Conservation (phyloP, 1,140 invertebrate species). For the Drosophila subpulchrella region DNA sequence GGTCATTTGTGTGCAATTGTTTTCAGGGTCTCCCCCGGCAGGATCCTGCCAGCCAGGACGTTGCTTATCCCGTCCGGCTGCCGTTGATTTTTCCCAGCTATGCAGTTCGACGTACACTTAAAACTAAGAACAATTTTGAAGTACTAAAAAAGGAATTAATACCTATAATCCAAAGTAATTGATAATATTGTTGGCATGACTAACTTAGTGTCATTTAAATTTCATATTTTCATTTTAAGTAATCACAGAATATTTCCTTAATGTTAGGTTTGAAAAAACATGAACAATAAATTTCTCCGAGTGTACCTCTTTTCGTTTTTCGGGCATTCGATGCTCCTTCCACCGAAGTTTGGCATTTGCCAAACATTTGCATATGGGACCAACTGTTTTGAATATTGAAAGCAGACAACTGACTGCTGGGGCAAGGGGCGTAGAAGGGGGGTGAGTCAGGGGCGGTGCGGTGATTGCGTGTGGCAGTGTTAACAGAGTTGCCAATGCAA, state of each 20-base stretch:
- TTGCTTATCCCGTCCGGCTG: conserved; percentile 43
- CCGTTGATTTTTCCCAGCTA: conserved; percentile 43
- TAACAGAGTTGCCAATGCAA: conserved; percentile 61
- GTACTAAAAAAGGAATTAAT: too few species aligned
- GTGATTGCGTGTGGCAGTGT: conserved; percentile 34
- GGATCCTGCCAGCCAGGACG: conserved; percentile 28
- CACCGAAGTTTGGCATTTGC: conserved; percentile 45
- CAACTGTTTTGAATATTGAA: conserved; percentile 81
- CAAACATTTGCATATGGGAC: conserved; percentile 75
- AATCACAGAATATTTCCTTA: too few species aligned
- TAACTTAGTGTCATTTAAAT: too few species aligned
- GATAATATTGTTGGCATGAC: too few species aligned
- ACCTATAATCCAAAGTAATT: too few species aligned
- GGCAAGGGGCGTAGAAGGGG: not conserved
- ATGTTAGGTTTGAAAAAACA: too few species aligned
- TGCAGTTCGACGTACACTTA: not conserved
- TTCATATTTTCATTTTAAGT: too few species aligned
- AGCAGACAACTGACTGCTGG: conserved; percentile 48
- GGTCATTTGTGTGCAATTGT: conserved; percentile 81
- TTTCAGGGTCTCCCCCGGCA: conserved; percentile 53
- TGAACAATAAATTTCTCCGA: not conserved
- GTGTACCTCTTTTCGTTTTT: conserved; percentile 21
- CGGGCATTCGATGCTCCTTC: conserved; percentile 11
- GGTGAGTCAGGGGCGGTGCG: not conserved
- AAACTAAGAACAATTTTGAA: too few species aligned